Evolutionary conservation across 2,888 invertebrate genomes (phyloP), one percentile per base, ranked within the genome.

Genomic region (Zaprionus obscuricornis): DNA sequence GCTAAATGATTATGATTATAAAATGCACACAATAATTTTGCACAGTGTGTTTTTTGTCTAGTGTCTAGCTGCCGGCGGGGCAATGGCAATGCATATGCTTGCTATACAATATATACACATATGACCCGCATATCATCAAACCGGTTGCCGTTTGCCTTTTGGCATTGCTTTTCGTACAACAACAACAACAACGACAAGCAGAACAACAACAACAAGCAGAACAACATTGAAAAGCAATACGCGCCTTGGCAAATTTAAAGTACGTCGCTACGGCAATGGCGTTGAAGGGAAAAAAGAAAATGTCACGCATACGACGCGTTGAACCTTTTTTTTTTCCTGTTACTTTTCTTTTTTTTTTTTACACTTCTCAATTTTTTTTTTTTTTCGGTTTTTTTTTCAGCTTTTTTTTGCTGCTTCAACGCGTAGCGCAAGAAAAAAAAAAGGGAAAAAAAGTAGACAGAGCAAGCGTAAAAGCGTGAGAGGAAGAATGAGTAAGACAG

Each of bases 261-360:
- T 83, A 78, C 78, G 68, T 64, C 68, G n/a, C n/a, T 85, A 85
- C 74, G 85, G 84, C 71, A 85, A 66, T 64, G 85, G 72, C 55
- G 77, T 57, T 66, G 63, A 29, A 50, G 24, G 40, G 16, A 64
- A 17, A 31, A 18, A 40, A 59, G 66, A 64, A 69, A 66, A 66
- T 67, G 46, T 69, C 72, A 73, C 73, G 67, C 76, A 74, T 71
- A 57, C 77, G 70, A 47, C 66, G 55, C 64, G 62, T 66, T 66
- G 74, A 84, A 84, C 74, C 85, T 68, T 70, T 72, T 66, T 47
- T 4, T 14, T 13, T 33, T 39, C 42, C 57, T 66, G 39, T 57
- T 60, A 36, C 7, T n/a, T n/a, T n/a, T n/a, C n/a, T n/a, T 11
- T 33, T 11, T 7, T 7, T 3, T n/a, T 8, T 29, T 37, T 45